Evolutionary conservation across 64 coral and sea anemone genomes (phyloP).

Genomic region (Montipora efflorescens): DNA sequence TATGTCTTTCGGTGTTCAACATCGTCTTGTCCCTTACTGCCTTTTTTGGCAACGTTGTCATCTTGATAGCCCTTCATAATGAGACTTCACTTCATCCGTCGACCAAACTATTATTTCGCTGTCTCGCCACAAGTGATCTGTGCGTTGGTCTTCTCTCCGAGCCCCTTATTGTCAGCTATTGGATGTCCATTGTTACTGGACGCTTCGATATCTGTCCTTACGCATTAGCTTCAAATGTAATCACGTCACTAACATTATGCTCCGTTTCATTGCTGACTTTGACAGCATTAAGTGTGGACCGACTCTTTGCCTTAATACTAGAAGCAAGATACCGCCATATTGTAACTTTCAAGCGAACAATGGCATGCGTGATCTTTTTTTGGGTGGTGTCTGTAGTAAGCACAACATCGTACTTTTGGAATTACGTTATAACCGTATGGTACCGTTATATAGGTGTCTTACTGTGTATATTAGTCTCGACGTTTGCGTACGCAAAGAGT

Average conservation of each 20-base stretch:
- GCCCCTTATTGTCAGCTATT: not conserved
- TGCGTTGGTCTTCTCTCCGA: not conserved
- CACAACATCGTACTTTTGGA: not conserved
- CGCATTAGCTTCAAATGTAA: not conserved
- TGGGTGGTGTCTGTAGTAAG: not conserved
- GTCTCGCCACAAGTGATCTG: not conserved
- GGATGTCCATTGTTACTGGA: not conserved
- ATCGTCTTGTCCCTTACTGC: constrained; percentile 1
- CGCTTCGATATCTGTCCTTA: not conserved
- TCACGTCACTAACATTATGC: not conserved
- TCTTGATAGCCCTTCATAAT: not conserved
- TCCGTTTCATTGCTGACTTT: not conserved
- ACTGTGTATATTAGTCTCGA: not conserved
- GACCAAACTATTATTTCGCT: constrained; percentile 11
- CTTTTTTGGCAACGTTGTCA: constrained; percentile 10
- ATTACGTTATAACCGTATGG: not conserved
- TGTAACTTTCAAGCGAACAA: constrained; percentile 19
- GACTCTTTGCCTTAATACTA: not conserved
- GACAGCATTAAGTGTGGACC: constrained; percentile 21
- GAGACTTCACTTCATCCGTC: constrained; percentile 1
- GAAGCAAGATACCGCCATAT: not conserved
- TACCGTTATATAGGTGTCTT: not conserved
- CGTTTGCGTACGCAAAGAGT: not conserved
- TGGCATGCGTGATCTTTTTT: not conserved
- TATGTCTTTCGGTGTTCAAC: not conserved